Evolutionary conservation across 1,140 invertebrate species (phyloP).

Genomic region (Conopomorpha cramerella): DNA sequence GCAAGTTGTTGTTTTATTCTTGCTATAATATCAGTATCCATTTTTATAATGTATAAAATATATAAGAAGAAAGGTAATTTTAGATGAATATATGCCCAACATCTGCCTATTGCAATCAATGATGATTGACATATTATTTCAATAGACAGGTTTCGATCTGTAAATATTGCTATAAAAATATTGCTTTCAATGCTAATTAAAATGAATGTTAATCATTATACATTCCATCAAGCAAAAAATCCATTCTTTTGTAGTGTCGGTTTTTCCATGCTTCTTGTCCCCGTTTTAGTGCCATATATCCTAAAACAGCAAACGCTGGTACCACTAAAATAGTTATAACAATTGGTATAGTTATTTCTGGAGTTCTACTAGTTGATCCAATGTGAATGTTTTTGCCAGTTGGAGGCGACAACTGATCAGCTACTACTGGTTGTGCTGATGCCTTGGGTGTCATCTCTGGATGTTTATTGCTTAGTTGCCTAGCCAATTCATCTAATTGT

Average conservation of each 20-base stretch:
- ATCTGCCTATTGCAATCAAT: too few relatives aligned
- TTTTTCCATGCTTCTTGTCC: conserved; percentile 76
- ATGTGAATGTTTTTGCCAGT: conserved; percentile 6
- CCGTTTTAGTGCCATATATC: conserved; percentile 66
- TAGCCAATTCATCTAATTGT: too few relatives aligned
- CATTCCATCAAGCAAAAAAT: conserved; percentile 80
- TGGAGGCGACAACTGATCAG: conserved; percentile 9
- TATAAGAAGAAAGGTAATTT: too few relatives aligned
- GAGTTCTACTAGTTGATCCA: conserved; percentile 21
- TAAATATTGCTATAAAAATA: conserved; percentile 3
- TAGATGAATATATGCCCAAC: too few relatives aligned
- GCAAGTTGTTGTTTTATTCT: too few relatives aligned
- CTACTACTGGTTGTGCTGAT: conserved; percentile 7
- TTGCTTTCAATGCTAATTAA: conserved; percentile 2
- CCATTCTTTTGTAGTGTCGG: conserved; percentile 77
- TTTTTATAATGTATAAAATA: too few relatives aligned
- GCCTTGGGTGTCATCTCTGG: too few relatives aligned
- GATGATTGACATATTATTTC: too few relatives aligned
- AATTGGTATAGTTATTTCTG: conserved; percentile 68
- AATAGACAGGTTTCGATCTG: too few relatives aligned
- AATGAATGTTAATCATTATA: conserved; percentile 67
- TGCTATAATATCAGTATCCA: too few relatives aligned
- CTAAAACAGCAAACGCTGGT: conserved; percentile 65
- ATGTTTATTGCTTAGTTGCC: too few relatives aligned
- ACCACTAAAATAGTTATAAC: conserved; percentile 67